Base-by-base conservation (phyloP, 1,140 invertebrate species). In the Papilio machaon region DNA sequence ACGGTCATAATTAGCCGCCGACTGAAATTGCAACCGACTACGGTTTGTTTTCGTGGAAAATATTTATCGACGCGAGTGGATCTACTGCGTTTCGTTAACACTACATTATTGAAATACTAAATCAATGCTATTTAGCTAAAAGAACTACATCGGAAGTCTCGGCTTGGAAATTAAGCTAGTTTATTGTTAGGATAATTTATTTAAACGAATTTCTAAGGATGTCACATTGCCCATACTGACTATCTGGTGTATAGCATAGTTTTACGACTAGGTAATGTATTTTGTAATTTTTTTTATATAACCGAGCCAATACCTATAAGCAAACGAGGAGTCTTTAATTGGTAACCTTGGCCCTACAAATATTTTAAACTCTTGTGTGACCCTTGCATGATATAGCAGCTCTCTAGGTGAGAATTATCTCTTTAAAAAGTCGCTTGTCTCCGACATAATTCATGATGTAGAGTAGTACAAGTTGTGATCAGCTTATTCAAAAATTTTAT, bases 21-120 rank as follows among this genome's bases (percentile, higher is more conserved):
- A 83, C 83, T 85, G 82, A 89, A 87, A 88, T 86, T 86, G 86
- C 87, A 86, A 85, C 85, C 83, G 81, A 75, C 70, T 64, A 77
- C 38, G 43, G n/a, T 67, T 73, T 73, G 49, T 58, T 82, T 74
- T 81, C 85, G 81, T 83, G 83, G 80, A 75, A 85, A 85, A 83
- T 83, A 85, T 80, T 83, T 78, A 82, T 80, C 80, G 46, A 64
- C n/a, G n/a, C 30, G 35, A 17, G 35, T 13, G 58, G 58, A 79
- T 79, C 77, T 64, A 77, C 30, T 49, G 74, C 47, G 74, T 54
- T 54, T 76, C 23, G 3, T 54, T 47, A 76, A 76, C 30, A 23
- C 73, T 47, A 76, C 38, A 73, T 46, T 73, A 46, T 73, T 73
- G 17, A 73, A 46, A 46, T 73, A 73, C 46, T 47, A 17, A 73